Conservation (phyloP, 2,888 invertebrate genomes). For the Drosophila antonietae region DNA sequence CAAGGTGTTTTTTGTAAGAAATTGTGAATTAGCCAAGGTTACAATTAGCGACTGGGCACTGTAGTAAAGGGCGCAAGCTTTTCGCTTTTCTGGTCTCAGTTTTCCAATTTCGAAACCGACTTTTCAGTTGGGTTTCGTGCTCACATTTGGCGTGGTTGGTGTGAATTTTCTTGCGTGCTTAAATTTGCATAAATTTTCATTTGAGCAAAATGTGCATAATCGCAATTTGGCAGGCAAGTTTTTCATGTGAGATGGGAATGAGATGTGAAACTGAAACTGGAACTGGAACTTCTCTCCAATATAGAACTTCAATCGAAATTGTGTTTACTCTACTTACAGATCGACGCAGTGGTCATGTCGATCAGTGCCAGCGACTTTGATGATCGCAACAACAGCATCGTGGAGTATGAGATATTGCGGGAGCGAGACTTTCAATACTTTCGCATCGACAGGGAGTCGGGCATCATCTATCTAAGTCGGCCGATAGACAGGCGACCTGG, state of each 20-base stretch:
- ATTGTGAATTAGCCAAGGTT: background rate
- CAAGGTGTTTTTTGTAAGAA: background rate
- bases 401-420: slow-evolving; percentile 87
- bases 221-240: slow-evolving; percentile 37
- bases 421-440: slow-evolving; percentile 89
- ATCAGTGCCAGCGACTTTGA: slow-evolving; percentile 97
- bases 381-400: slow-evolving; percentile 94
- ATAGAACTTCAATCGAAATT: slow-evolving; percentile 24
- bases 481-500: slow-evolving; percentile 83
- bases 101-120: slow-evolving; percentile 1
- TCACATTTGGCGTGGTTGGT: background rate
- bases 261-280: background rate
- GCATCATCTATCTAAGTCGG: slow-evolving; percentile 90
- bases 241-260: background rate
- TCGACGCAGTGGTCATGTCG: slow-evolving; percentile 90
- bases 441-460: slow-evolving; percentile 91
- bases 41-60: slow-evolving; percentile 6
- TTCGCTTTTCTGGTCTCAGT: background rate
- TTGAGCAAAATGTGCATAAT: slow-evolving; percentile 56
- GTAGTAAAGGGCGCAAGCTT: background rate
- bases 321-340: slow-evolving; percentile 69
- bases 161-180: background rate
- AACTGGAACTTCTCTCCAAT: slow-evolving; percentile 1
- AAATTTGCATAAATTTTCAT: background rate
- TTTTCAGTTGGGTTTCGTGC: slow-evolving; percentile 9